Base-by-base conservation (phyloP, 2,888 invertebrate genomes). In the Andrena camellia region DNA sequence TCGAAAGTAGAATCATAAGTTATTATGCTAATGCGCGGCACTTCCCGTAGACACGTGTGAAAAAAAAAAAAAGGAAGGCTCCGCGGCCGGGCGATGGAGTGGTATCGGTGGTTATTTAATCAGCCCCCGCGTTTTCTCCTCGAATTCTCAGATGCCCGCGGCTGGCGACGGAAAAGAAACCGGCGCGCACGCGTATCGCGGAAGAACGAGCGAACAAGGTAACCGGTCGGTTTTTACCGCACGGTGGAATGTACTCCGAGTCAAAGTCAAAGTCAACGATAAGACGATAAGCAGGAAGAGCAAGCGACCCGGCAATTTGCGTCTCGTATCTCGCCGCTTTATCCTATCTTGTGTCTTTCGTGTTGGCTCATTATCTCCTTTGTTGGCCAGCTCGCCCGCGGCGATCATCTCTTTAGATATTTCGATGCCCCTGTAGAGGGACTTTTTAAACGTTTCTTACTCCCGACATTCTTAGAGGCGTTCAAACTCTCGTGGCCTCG, bases 191-290 rank as follows among this genome's bases (percentile, higher is more conserved):
- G 29, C 42, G 42, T 7, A 52, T 71, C 68, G 67, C 69, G 42
- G 42, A 68, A 66, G 59, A 70, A 71, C 31, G 52, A 17, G 54
- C 31, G 52, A 17, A 52, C 66, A 74, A 81, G 84, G 84, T 85
- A 81, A 70, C 59, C 62, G 78, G 69, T 59, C 59, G 66, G 68
- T 72, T 84, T 83, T 79, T 79, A 64, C 75, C 63, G 48, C 35
- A 26, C 64, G 57, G 33, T 42, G 68, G 70, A 74, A 54, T 74
- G 74, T 73, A 74, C 62, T 33, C 52, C 60, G 77, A 75, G 84
- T 79, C 85, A 84, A 85, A 85, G 81, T 84, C 83, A 75, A 78
- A 84, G 85, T 86, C 85, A 82, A 69, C 74, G 85, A 86, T 86
- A 86, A 82, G 75, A 42, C 69, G 85, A 86, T 86, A 86, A 86